Evolutionary conservation across 2,888 invertebrate species (phyloP), one percentile per base, ranked within the genome.

Genomic region (Rambutsinella grinnellia): DNA sequence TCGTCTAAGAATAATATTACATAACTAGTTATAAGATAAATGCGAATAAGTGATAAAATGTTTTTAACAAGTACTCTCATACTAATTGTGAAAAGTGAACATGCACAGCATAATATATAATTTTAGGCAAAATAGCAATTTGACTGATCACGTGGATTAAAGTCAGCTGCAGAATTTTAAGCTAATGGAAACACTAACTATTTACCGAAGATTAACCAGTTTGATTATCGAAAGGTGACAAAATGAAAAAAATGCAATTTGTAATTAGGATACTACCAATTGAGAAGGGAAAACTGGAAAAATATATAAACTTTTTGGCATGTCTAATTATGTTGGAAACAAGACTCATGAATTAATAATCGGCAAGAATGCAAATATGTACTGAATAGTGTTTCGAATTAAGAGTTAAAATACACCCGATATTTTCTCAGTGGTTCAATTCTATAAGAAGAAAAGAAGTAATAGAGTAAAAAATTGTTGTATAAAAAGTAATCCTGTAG

Each of bases 401-500:
- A 60, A 66, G 28, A 53, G 21, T 65, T 66, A 27, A 44, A 72
- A 65, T n/a, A 58, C 56, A 28, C 60, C 53, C 53, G 46, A 72
- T 66, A 72, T 72, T 72, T 72, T 72, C 65, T 72, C 72, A 72
- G 60, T 57, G 63, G 36, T 70, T 71, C 71, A 57, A 57, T 56
- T 58, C 44, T 69, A 58, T 53, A 53, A n/a, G n/a, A n/a, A n/a
- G n/a, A n/a, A n/a, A 23, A 36, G 51, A 23, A 27, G 23, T 23
- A 26, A 62, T 49, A 49, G n/a, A n/a, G 24, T 23, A 61, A n/a
- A n/a, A 47, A 69, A 61, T 51, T 49, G 51, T 68, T 53, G 13
- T 36, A 36, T 13, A 36, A 36, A 5, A 8, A 58, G 36, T 44
- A 17, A 49, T 47, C 5, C 28, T 36, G 53, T 69, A 69, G 67